Percentiles rank a stretch among this genome's conserved stretches.
Evolutionary conservation across 2,888 invertebrate species (phyloP).

Genomic region (Seira musarum): DNA sequence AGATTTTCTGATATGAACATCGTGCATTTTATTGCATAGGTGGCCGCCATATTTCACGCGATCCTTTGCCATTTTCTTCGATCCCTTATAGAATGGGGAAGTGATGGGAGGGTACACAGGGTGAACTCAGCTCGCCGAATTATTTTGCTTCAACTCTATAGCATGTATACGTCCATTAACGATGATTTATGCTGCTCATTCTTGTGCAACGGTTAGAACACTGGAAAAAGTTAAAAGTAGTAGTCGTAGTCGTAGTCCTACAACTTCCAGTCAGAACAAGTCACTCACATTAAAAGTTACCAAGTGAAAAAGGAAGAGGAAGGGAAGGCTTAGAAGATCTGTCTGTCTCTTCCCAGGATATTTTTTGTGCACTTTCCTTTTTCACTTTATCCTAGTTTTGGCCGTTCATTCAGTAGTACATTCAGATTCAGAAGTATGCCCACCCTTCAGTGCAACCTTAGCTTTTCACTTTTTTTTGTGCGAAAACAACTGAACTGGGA

Average conservation of each 20-base stretch:
- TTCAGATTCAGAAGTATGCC: too few relatives aligned
- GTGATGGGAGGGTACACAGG: slow-evolving; percentile 5
- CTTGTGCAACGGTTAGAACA: slow-evolving; percentile 51
- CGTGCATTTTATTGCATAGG: slow-evolving; percentile 53
- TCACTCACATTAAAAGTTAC: slow-evolving; percentile 17
- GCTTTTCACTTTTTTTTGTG: too few relatives aligned
- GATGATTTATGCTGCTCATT: slow-evolving; percentile 69
- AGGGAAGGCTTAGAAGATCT: not conserved
- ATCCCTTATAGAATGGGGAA: slow-evolving; percentile 26
- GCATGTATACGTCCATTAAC: slow-evolving; percentile 65
- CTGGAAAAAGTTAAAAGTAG: slow-evolving; percentile 34
- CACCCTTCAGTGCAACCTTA: too few relatives aligned
- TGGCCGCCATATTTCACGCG: slow-evolving; percentile 54
- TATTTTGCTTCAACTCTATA: not conserved
- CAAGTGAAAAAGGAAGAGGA: slow-evolving; percentile 9
- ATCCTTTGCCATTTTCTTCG: slow-evolving; percentile 40
- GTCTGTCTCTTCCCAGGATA: not conserved
- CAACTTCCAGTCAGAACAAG: slow-evolving; percentile 8
- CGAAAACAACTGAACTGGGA: too few relatives aligned
- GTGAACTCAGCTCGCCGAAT: not conserved
- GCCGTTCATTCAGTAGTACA: too few relatives aligned
- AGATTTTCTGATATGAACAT: slow-evolving; percentile 6
- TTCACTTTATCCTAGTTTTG: too few relatives aligned
- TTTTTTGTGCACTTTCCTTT: slow-evolving; percentile 3
- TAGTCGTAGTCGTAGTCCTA: slow-evolving; percentile 22